Evolutionary conservation across 2,888 invertebrate genomes (phyloP).

Genomic region (Ditula angustiorana): DNA sequence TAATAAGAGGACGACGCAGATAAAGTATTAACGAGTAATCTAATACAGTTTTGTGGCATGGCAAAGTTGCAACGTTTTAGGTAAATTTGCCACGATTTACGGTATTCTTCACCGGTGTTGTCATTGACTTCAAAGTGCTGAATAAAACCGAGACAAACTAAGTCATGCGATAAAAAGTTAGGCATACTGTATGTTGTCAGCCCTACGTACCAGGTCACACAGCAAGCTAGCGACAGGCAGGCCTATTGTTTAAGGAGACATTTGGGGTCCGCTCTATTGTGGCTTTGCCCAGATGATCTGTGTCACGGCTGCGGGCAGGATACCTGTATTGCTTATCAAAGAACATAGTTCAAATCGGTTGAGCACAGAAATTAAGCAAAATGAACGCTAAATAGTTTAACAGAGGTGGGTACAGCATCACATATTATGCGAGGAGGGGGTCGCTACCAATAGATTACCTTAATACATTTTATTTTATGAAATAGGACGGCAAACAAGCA

Average conservation of each 20-base stretch:
- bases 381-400: not conserved
- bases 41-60: too few species aligned
- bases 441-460: too few species aligned
- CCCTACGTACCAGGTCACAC: constrained; percentile 16
- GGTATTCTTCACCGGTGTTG: too few species aligned
- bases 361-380: not conserved
- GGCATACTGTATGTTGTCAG: not conserved
- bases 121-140: too few species aligned
- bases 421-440: too few species aligned
- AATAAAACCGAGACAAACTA: not conserved
- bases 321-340: constrained; percentile 27
- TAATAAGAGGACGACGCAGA: too few species aligned
- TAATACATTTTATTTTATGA: too few species aligned
- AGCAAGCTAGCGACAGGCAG: constrained; percentile 14
- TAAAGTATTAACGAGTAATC: too few species aligned
- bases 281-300: constrained; percentile 26
- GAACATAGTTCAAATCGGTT: constrained; percentile 12
- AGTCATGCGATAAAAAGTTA: not conserved
- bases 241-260: constrained; percentile 36
- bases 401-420: too few species aligned
- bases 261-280: constrained; percentile 26
- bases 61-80: too few species aligned
- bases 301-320: constrained; percentile 31
- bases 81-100: too few species aligned
- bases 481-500: too few species aligned